Base-by-base conservation (phyloP, 2,797 vertebrate species). In the Craterocephalus amniculus region DNA sequence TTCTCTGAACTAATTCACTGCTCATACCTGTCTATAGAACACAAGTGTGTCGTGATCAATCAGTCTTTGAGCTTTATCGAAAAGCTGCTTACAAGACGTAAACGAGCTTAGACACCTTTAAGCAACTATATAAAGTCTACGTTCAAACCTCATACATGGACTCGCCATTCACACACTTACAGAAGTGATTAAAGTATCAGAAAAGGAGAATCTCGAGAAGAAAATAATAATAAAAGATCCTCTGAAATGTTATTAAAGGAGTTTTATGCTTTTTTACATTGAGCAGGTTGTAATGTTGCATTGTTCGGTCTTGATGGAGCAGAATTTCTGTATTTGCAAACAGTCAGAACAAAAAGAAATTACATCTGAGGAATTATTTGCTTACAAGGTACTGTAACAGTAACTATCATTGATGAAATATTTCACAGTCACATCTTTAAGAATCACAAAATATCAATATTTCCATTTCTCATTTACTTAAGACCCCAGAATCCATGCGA, bases 41-140 rank as follows among this genome's bases (percentile, higher is more conserved):
- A 18, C 20, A n/a, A 12, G 54, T 4, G 45, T 35, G 22, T 48
- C 9, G 40, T 34, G 22, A 6, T 14, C 22, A 48, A 48, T 51
- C 10, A 6, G 49, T 12, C 12, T 13, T 16, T 1, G 8, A 8
- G 14, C 6, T 18, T 18, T 29, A 29, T 55, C 26, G 0, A 29
- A 55, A 55, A 55, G 6, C 26, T 32, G 14, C 31, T 63, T 49
- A 49, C 14, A n/a, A 65, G 40, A 49, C 18, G 18, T 36, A 63
- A 26, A 18, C 13, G 9, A 31, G 12, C 2, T 18, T 27, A 16
- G 51, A 64, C 18, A 29, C 1, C 26, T 22, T 32, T 48, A 14
- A 32, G 16, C 27, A 31, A 29, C 27, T 1, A n/a, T 35, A 2
- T 14, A 4, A 58, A 60, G 58, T 26, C 22, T 32, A 62, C 29